These are phyloP conservation scores for Uropsilus gracilis DNA, from an alignment of 2,113 vertebrate genomes.

Conservation along the genomic window DNA sequence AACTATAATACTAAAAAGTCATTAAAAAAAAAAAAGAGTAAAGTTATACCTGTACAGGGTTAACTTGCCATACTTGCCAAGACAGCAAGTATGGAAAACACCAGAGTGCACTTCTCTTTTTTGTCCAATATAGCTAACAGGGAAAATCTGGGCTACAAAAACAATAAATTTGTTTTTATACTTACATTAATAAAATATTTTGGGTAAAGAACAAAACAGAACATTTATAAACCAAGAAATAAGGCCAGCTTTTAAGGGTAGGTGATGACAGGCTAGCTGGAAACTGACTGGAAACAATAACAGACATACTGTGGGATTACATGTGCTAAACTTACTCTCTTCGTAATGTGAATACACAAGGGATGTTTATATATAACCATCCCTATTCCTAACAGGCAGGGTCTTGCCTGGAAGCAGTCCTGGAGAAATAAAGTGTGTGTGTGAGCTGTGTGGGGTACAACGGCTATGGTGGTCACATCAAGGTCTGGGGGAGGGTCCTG, in stretches of 20 bases:
- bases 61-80: neutral
- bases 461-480: accelerated
- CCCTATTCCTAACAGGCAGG: neutral
- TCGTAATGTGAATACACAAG: slow-evolving; percentile 24
- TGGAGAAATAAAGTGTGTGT: neutral
- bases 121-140: neutral
- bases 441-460: no score
- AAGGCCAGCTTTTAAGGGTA: neutral
- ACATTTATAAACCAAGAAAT: neutral
- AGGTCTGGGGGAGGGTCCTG: neutral
- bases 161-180: neutral
- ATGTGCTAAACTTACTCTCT: neutral
- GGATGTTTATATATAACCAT: slow-evolving; percentile 59
- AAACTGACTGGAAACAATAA: slow-evolving; percentile 57
- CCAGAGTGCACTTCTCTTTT: neutral
- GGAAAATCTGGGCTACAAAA: no score
- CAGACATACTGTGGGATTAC: slow-evolving; percentile 6
- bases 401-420: neutral
- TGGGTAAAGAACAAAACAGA: neutral
- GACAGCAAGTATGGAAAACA: neutral
- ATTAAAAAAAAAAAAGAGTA: neutral
- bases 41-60: neutral
- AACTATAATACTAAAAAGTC: neutral
- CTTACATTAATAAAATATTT: neutral
- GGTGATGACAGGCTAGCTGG: neutral